Evolutionary conservation across 2,888 invertebrate genomes (phyloP).

Genomic region (Diadromus collaris): DNA sequence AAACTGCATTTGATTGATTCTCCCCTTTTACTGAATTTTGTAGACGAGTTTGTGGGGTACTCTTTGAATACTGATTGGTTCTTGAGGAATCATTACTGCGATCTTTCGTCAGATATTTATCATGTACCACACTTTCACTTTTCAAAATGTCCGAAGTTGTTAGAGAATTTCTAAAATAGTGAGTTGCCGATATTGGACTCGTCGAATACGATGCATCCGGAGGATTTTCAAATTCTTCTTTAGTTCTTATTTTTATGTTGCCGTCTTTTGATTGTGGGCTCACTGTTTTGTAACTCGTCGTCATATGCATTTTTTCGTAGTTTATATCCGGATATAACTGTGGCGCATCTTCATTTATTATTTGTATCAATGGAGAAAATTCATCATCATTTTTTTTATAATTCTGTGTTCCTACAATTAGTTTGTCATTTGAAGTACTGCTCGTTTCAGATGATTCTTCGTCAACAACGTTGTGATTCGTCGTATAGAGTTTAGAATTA

Average conservation of each 20-base stretch:
- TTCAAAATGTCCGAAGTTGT: not conserved
- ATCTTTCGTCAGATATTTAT: not conserved
- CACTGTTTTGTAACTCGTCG: not conserved
- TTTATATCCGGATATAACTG: not conserved
- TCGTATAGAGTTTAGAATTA: not conserved
- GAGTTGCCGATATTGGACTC: not conserved
- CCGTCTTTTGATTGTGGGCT: not conserved
- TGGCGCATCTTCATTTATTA: not conserved
- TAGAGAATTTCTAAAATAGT: not conserved
- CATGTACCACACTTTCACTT: not conserved
- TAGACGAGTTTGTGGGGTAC: not conserved
- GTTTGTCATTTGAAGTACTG: not conserved
- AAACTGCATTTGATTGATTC: not conserved
- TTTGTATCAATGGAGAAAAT: not conserved
- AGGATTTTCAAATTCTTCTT: not conserved
- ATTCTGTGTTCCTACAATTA: not conserved
- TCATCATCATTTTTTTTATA: not conserved
- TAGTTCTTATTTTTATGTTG: not conserved
- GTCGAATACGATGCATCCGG: not conserved
- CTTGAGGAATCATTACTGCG: not conserved
- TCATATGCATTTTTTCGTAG: not conserved
- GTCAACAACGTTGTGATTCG: not conserved
- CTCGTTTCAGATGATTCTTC: not conserved
- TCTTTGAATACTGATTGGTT: not conserved
- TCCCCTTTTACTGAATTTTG: not conserved